These are phyloP conservation scores for Actenoides lindsayi DNA, from an alignment of 2,113 vertebrate species.

Conservation along the genomic window DNA sequence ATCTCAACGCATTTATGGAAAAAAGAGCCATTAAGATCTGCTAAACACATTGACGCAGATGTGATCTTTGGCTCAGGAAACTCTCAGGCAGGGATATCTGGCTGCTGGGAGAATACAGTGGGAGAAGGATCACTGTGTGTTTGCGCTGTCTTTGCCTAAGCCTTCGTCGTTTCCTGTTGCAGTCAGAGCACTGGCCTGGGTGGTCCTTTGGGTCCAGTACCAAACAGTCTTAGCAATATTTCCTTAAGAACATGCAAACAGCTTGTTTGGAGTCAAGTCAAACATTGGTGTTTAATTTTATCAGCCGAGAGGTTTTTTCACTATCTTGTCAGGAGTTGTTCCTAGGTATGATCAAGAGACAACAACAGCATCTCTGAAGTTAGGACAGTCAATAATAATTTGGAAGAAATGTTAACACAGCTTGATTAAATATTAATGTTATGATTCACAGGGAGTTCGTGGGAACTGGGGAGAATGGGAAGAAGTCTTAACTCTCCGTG, in stretches of 20 bases:
- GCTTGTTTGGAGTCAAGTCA: background rate
- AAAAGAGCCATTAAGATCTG: background rate
- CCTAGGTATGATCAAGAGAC: slow-evolving; percentile 8
- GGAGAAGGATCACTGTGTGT: background rate
- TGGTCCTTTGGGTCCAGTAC: background rate
- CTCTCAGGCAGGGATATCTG: background rate
- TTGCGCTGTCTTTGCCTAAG: background rate
- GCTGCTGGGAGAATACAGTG: background rate
- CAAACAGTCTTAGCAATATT: background rate
- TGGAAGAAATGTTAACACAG: slow-evolving; percentile 36
- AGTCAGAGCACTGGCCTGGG: background rate
- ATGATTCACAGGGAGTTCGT: slow-evolving; percentile 36
- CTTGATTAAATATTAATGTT: slow-evolving; percentile 46
- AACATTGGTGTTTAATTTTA: slow-evolving; percentile 13
- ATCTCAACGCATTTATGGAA: background rate
- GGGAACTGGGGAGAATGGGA: background rate
- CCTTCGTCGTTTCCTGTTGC: background rate
- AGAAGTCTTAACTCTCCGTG: background rate
- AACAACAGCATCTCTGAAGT: background rate
- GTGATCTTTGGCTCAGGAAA: slow-evolving; percentile 40
- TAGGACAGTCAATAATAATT: slow-evolving; percentile 40
- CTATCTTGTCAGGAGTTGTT: slow-evolving; percentile 2
- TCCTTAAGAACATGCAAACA: background rate
- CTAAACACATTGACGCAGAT: background rate
- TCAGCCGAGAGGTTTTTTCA: background rate